Evolutionary conservation across 2,888 invertebrate genomes (phyloP).

Genomic region (Clepsis dumicolana): DNA sequence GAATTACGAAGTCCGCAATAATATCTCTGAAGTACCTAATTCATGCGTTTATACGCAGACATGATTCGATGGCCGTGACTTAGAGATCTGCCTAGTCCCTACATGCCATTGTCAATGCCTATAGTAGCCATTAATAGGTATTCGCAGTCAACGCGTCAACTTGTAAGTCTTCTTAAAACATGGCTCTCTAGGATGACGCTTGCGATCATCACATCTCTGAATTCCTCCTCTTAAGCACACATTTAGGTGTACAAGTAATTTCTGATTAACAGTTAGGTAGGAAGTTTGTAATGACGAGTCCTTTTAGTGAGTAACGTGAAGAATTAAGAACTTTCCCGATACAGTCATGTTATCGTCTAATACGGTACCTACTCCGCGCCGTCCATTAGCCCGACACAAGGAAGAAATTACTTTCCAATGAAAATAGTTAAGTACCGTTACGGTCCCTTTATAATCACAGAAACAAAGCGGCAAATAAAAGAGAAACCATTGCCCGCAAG

Average conservation of each 20-base stretch:
- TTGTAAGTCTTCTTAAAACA: no score
- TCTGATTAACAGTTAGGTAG: constrained; percentile 34
- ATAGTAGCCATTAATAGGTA: no score
- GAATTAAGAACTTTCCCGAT: constrained; percentile 51
- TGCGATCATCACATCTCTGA: no score
- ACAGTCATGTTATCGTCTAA: constrained; percentile 67
- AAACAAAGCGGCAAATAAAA: constrained; percentile 63
- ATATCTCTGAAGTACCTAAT: no score
- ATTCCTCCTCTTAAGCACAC: no score
- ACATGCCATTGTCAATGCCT: no score
- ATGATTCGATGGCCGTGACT: no score
- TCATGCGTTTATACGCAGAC: no score
- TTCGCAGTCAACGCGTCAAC: no score
- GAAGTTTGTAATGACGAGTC: constrained; percentile 40
- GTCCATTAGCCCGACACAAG: constrained; percentile 64
- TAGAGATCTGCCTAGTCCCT: no score
- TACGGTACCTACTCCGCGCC: constrained; percentile 53
- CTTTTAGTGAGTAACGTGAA: constrained; percentile 50
- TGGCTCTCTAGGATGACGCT: no score
- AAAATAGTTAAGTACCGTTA: constrained; percentile 70
- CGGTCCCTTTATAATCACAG: constrained; percentile 56
- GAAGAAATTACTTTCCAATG: constrained; percentile 63
- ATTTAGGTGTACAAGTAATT: constrained; percentile 8
- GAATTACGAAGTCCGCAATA: no score
- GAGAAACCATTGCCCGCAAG: constrained; percentile 69